Conservation (phyloP, 2,113 vertebrate genomes). For the Cyanistes caeruleus region DNA sequence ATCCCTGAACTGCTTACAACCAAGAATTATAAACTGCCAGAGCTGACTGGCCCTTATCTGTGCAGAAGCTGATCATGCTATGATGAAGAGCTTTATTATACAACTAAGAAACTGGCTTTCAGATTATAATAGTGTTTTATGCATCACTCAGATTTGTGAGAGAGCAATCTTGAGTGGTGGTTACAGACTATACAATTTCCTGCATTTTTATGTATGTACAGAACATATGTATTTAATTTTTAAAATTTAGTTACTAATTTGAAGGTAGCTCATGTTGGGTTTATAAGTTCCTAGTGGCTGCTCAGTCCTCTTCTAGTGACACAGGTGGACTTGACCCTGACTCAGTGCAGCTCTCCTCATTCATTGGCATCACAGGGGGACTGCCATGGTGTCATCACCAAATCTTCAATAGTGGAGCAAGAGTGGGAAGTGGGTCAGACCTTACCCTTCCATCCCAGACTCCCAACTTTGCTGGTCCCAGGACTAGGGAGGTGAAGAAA, state of each 20-base stretch:
- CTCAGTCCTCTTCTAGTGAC: not conserved
- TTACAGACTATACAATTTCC: not conserved
- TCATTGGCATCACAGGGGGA: not conserved
- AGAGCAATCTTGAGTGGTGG: not conserved
- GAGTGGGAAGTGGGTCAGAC: not conserved
- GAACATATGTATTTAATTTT: not conserved
- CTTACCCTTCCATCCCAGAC: not conserved
- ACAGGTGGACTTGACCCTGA: not conserved
- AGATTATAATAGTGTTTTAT: not conserved
- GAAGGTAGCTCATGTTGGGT: not conserved
- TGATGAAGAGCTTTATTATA: not conserved
- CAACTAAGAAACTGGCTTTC: not conserved
- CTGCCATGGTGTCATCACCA: fast-evolving
- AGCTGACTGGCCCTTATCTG: not conserved
- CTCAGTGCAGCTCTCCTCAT: not conserved
- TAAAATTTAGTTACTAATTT: not conserved
- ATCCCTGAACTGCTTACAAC: not conserved
- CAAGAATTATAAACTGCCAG: not conserved
- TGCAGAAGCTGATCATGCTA: not conserved
- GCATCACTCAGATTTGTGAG: not conserved
- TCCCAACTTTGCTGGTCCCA: not conserved
- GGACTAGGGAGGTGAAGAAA: not conserved
- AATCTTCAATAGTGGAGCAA: not conserved
- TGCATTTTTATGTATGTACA: not conserved
- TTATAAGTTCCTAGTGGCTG: not conserved